These are phyloP conservation scores for Bos javanicus DNA, from an alignment of 2,113 vertebrate species.

Conservation along the genomic window DNA sequence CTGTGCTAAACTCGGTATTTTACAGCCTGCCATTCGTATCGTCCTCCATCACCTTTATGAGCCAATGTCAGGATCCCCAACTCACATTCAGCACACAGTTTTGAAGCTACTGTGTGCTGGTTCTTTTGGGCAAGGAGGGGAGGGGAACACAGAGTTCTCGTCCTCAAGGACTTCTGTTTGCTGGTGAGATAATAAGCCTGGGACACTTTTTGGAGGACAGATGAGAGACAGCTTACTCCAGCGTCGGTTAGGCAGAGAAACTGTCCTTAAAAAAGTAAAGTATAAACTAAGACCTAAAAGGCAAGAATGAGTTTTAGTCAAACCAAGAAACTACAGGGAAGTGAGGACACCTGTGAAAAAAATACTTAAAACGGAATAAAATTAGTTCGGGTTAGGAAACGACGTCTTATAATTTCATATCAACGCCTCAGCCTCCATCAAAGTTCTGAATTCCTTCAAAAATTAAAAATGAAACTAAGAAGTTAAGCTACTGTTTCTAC, in stretches of 20 bases:
- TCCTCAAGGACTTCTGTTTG: neutral
- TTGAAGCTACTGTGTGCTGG: rapidly evolving
- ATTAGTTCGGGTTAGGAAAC: neutral
- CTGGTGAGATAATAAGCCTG: no score
- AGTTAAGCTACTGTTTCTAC: neutral
- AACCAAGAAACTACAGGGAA: neutral
- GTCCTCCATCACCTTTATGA: neutral
- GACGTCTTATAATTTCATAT: rapidly evolving
- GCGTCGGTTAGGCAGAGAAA: neutral
- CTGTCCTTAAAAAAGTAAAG: neutral
- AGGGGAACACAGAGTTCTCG: rapidly evolving
- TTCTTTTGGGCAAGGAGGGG: rapidly evolving
- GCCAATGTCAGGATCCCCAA: rapidly evolving
- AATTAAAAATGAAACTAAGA: neutral
- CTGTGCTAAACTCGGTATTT: neutral
- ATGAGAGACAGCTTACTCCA: neutral
- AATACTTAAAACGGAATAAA: neutral
- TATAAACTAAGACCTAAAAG: neutral
- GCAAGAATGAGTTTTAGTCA: neutral
- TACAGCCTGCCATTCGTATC: rapidly evolving
- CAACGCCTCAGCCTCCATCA: neutral
- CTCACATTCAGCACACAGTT: no score
- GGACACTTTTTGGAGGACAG: no score
- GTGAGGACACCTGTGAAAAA: neutral
- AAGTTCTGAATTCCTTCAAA: neutral